Evolutionary conservation across 1,140 invertebrate genomes (phyloP).

Genomic region (Panonychus citri): DNA sequence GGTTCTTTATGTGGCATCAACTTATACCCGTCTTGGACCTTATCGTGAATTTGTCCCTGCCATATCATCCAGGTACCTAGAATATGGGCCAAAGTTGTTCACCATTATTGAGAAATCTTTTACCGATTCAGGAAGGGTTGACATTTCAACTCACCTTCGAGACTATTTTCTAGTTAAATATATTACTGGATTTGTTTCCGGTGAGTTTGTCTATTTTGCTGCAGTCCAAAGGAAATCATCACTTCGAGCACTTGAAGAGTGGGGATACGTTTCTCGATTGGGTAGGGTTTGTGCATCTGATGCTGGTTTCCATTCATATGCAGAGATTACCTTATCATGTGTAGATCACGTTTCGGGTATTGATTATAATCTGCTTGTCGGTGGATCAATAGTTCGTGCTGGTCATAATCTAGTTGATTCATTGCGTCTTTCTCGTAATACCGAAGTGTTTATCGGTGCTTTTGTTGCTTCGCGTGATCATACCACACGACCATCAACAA

Average conservation of each 20-base stretch:
- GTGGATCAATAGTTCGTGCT: conserved; percentile 57
- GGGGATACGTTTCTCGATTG: conserved; percentile 68
- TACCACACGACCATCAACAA: conserved; percentile 41
- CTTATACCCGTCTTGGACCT: conserved; percentile 71
- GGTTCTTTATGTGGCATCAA: conserved; percentile 79
- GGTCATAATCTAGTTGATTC: conserved; percentile 50
- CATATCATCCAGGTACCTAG: conserved; percentile 57
- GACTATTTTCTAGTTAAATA: conserved; percentile 90
- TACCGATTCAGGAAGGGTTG: conserved; percentile 34
- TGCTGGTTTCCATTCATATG: conserved; percentile 72
- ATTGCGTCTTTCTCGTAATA: conserved; percentile 27
- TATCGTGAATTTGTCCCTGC: conserved; percentile 78
- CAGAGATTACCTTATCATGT: conserved; percentile 54
- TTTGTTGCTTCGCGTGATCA: conserved; percentile 63
- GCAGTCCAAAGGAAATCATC: conserved; percentile 82
- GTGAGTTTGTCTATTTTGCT: conserved; percentile 79
- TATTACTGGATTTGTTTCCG: conserved; percentile 81
- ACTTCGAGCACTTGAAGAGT: conserved; percentile 51
- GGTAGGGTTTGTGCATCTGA: conserved; percentile 79
- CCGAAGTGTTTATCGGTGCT: conserved; percentile 43
- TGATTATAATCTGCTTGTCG: conserved; percentile 68
- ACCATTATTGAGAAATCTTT: conserved; percentile 47
- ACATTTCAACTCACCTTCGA: conserved; percentile 54
- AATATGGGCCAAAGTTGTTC: conserved; percentile 42
- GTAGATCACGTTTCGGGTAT: conserved; percentile 26